These are phyloP conservation scores for Noctua pronuba DNA, from an alignment of 2,888 invertebrate species.

Conservation along the genomic window DNA sequence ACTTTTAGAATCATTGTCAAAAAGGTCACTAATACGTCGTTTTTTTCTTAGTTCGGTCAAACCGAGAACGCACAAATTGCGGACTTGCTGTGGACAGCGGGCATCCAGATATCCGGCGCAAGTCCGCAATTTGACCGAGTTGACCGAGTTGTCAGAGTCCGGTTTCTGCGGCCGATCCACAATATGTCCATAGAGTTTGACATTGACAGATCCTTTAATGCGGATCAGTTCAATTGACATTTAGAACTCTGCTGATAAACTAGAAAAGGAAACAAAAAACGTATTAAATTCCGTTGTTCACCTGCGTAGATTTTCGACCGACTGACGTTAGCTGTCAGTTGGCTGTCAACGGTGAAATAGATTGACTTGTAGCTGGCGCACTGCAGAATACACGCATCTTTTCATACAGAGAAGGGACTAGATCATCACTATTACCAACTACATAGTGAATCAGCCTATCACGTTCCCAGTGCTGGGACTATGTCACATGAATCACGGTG, in stretches of 20 bases:
- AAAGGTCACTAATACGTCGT: not conserved
- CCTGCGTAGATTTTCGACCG: not conserved
- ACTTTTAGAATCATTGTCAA: not conserved
- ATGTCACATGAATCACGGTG: not conserved
- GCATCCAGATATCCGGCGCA: not conserved
- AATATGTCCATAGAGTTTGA: no score
- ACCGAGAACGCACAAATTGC: no score
- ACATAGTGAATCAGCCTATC: no score
- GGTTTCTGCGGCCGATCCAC: no score
- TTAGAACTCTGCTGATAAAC: no score
- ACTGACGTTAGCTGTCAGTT: constrained; percentile 16
- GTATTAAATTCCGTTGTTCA: constrained; percentile 34
- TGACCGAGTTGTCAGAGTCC: no score
- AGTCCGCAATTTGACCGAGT: not conserved
- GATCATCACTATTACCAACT: not conserved
- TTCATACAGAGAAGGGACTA: not conserved
- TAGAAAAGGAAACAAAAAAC: not conserved
- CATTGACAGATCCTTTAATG: no score
- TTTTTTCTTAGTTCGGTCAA: not conserved
- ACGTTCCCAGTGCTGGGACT: not conserved
- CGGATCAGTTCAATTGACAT: no score
- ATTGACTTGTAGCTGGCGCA: not conserved
- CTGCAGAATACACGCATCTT: not conserved
- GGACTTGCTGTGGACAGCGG: not conserved
- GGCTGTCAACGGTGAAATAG: not conserved